phyloP scores from a whole-genome alignment of 2,797 vertebrate species.

The Thamnophis elegans region DNA sequence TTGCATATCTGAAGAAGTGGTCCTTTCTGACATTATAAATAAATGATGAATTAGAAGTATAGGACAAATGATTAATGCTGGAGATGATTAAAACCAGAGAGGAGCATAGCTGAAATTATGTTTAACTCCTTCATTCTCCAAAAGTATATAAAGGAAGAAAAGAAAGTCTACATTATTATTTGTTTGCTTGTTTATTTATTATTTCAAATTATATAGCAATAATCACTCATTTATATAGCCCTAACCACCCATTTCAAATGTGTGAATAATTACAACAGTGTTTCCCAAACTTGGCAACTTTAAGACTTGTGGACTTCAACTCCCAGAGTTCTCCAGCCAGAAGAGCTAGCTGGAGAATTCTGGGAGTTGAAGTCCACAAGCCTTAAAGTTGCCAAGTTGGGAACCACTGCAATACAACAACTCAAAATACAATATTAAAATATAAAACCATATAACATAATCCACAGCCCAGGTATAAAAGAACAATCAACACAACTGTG shows the following conservation, averaged over 20 bases:
- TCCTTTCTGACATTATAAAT: constrained; percentile 34
- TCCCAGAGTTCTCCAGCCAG: too few species aligned
- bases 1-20: constrained; percentile 15
- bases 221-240: neutral
- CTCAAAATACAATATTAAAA: neutral
- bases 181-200: neutral
- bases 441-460: neutral
- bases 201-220: neutral
- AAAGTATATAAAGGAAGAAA: constrained; percentile 28
- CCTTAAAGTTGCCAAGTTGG: too few species aligned
- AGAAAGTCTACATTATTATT: neutral
- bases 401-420: neutral
- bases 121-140: neutral
- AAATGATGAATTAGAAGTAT: constrained; percentile 33
- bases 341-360: too few species aligned
- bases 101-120: constrained; percentile 26
- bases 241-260: neutral
- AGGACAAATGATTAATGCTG: constrained; percentile 22
- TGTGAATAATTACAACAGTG: neutral
- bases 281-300: too few species aligned
- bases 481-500: neutral
- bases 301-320: too few species aligned
- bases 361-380: too few species aligned
- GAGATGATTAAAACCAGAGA: neutral
- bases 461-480: neutral